Percentiles rank a stretch among this genome's conserved stretches.
Conservation (phyloP, 37 sponge, comb jelly and placozoan genomes). For the Ephydatia muelleri region DNA sequence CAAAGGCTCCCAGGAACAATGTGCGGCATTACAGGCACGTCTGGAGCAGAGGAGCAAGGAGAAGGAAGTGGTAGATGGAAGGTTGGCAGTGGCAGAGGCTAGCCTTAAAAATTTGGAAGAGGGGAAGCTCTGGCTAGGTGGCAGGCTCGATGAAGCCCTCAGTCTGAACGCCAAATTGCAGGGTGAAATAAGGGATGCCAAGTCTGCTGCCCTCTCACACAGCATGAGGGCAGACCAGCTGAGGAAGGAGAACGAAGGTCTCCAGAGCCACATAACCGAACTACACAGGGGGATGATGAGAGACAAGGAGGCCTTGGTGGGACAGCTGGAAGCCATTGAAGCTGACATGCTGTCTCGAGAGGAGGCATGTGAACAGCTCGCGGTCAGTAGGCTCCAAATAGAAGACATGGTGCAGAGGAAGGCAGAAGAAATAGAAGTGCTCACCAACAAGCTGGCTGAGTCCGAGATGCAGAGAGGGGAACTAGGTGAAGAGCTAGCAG, state of each 20-base stretch:
- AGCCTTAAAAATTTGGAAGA: conserved; percentile 46
- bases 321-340: conserved; percentile 72
- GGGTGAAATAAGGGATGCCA: conserved; percentile 54
- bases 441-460: conserved; percentile 35
- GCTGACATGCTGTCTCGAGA: conserved; percentile 68
- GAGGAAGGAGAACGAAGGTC: conserved; percentile 46
- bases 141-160: conserved; percentile 59
- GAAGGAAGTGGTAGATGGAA: not conserved
- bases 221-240: conserved; percentile 60
- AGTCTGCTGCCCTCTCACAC: conserved; percentile 50
- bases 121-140: conserved; percentile 65
- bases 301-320: conserved; percentile 74
- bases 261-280: conserved; percentile 56
- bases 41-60: conserved; percentile 37
- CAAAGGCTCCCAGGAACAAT: conserved; percentile 17
- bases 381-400: conserved; percentile 41
- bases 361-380: conserved; percentile 32
- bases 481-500: conserved; percentile 18
- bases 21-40: not conserved
- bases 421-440: conserved; percentile 18
- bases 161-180: conserved; percentile 46
- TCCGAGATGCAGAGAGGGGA: conserved; percentile 12
- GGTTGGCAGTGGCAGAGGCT: conserved; percentile 30
- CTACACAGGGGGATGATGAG: conserved; percentile 60
- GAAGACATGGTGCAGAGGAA: conserved; percentile 37